Conservation (phyloP, 53 echinoderm and acorn worm species). For the Stichopus horrens region DNA sequence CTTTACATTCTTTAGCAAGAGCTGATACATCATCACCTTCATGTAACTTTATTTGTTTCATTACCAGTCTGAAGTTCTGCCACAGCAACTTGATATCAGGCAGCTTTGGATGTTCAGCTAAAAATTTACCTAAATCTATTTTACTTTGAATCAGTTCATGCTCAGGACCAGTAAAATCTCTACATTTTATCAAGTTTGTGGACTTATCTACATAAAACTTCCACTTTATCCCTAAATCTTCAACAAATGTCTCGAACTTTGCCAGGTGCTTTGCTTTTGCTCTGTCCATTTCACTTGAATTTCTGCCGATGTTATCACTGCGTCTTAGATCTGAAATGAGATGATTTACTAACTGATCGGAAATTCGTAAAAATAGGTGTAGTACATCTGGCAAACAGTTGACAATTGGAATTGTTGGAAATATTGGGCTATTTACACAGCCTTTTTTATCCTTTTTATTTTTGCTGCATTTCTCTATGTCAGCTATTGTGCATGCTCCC, state of each 20-base stretch:
- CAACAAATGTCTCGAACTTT: not conserved
- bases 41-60: not conserved
- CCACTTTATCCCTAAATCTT: constrained; percentile 8
- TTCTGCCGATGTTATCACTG: not conserved
- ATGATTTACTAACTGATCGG: not conserved
- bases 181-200: not conserved
- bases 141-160: constrained; percentile 8
- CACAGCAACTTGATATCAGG: constrained; percentile 31
- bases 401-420: constrained; percentile 1
- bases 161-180: constrained; percentile 43
- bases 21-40: not conserved
- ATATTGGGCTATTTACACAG: not conserved
- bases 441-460: not conserved
- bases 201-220: constrained; percentile 13
- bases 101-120: constrained; percentile 40
- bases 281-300: not conserved
- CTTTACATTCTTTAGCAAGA: constrained; percentile 17
- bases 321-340: not conserved
- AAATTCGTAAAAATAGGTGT: not conserved
- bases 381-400: constrained; percentile 8
- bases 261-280: not conserved
- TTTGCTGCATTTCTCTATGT: not conserved
- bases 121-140: constrained; percentile 34
- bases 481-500: not conserved
- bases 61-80: constrained; percentile 39